These are phyloP conservation scores for Oreonectes daqikongensis DNA, from an alignment of 2,797 vertebrate species.

Conservation along the genomic window DNA sequence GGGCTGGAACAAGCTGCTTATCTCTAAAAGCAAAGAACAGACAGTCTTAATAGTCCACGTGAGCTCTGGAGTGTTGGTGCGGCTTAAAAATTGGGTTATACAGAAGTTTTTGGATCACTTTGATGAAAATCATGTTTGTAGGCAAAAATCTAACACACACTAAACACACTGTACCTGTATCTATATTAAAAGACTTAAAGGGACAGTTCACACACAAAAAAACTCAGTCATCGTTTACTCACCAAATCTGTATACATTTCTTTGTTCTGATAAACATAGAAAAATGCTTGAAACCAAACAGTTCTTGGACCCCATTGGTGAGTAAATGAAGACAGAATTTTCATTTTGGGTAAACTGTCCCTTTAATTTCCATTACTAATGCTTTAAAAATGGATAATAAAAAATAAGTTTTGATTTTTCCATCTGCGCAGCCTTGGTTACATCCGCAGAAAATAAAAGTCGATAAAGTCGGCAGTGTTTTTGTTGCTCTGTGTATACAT, in stretches of 20 bases:
- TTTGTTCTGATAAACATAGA: no score
- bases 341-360: no score
- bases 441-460: neutral
- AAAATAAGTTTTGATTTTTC: neutral
- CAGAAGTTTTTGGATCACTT: neutral
- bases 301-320: no score
- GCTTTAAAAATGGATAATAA: neutral
- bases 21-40: constrained; percentile 21
- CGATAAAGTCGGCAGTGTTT: neutral
- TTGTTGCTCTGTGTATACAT: neutral
- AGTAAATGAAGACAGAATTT: no score
- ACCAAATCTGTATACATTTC: no score
- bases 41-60: neutral
- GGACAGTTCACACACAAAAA: no score
- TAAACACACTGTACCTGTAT: neutral
- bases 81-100: neutral
- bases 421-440: neutral
- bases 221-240: no score
- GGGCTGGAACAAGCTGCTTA: neutral
- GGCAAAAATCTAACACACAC: neutral
- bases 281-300: no score
- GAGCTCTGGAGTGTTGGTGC: neutral
- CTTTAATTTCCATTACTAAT: neutral
- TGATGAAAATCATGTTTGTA: neutral
- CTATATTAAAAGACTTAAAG: no score